Evolutionary conservation across 2,113 vertebrate genomes (phyloP).

Genomic region (Cyprinodon tularosa): DNA sequence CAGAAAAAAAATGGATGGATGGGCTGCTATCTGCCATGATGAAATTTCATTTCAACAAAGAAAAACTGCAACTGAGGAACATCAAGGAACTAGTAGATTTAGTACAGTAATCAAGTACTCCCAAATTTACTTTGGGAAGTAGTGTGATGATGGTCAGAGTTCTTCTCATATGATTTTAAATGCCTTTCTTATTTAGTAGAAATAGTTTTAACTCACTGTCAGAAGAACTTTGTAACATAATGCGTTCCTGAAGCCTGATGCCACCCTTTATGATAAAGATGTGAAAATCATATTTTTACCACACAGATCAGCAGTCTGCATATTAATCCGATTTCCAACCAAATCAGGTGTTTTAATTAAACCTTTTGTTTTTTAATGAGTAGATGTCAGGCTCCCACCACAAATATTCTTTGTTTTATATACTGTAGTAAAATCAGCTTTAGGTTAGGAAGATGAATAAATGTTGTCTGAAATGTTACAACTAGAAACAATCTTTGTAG

Average conservation of each 20-base stretch:
- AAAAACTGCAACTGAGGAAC: too few relatives aligned
- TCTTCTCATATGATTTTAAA: too few relatives aligned
- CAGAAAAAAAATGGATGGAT: too few relatives aligned
- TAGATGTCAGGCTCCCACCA: not conserved
- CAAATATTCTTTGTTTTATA: not conserved
- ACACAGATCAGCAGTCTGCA: not conserved
- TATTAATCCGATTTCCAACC: not conserved
- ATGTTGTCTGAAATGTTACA: not conserved
- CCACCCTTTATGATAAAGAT: not conserved
- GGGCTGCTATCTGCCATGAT: too few relatives aligned
- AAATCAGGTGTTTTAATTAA: not conserved
- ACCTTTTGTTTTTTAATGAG: not conserved
- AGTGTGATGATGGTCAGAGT: too few relatives aligned
- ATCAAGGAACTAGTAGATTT: too few relatives aligned
- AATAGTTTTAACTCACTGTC: not conserved
- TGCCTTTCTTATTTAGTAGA: too few relatives aligned
- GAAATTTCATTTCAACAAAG: too few relatives aligned
- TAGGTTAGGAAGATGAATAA: not conserved
- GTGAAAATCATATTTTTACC: not conserved
- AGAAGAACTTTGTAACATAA: not conserved
- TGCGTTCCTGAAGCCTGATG: not conserved
- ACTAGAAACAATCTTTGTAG: not conserved
- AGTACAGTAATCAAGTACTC: too few relatives aligned
- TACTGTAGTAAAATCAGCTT: not conserved
- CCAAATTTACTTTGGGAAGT: too few relatives aligned